Percentiles rank a stretch among this genome's conserved stretches.
These are phyloP conservation scores for human (Homo sapiens) DNA, from an alignment of 2,113 vertebrate species.

Conservation along the genomic window GRCh38 chr9:72736501-72737000, in stretches of 20 bases:
- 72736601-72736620: not conserved
- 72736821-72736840: not conserved
- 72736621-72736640: constrained; percentile 15
- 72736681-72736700: not conserved
- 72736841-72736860: not conserved
- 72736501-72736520: not conserved
- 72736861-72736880: not conserved
- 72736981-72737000: not conserved
- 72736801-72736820: not conserved
- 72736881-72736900: not conserved
- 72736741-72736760: not conserved
- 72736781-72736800: not conserved
- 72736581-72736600: not conserved
- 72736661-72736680: not conserved
- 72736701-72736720: not conserved
- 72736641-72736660: not conserved
- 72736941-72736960: not conserved
- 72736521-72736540: not conserved
- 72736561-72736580: not conserved
- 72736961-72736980: not conserved
- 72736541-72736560: not conserved
- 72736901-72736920: not conserved
- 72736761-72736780: not conserved
- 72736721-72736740: constrained; percentile 39
- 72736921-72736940: not conserved